Evolutionary conservation across 2,113 vertebrate genomes (phyloP).

Genomic region (Dinomys branickii): DNA sequence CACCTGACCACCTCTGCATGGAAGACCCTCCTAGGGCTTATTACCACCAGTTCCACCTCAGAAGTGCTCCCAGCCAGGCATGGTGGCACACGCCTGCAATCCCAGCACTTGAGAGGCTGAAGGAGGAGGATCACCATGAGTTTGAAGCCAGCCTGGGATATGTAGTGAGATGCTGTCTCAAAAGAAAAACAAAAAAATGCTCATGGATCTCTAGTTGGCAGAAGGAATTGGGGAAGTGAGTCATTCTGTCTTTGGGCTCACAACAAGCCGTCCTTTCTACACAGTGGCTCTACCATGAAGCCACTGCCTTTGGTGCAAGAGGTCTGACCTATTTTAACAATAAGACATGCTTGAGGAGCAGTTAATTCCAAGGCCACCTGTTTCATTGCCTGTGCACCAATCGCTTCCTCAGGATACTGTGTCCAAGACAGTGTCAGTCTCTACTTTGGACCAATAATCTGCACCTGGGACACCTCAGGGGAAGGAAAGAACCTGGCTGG

Average conservation of each 20-base stretch:
- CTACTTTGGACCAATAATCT: background rate
- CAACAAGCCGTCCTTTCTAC: background rate
- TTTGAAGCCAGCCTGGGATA: background rate
- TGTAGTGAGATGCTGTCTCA: background rate
- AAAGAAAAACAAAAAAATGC: background rate
- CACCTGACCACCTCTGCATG: background rate
- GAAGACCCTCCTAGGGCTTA: background rate
- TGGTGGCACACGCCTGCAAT: background rate
- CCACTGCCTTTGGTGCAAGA: conserved; percentile 2
- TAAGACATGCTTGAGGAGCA: background rate
- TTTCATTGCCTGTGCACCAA: conserved; percentile 15
- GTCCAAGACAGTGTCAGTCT: background rate
- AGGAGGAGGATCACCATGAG: background rate
- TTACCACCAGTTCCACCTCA: background rate
- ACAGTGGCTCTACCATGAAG: background rate
- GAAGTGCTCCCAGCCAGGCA: background rate
- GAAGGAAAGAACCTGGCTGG: background rate
- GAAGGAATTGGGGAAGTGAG: background rate
- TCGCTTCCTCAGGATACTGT: background rate
- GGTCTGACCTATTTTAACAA: conserved; percentile 46
- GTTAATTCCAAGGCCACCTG: conserved; percentile 32
- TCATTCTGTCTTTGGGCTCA: background rate
- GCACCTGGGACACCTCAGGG: background rate
- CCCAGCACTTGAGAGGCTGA: background rate
- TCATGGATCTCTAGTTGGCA: background rate